phyloP scores from a whole-genome alignment of 2,888 invertebrate species.

The Dicycla oo region DNA sequence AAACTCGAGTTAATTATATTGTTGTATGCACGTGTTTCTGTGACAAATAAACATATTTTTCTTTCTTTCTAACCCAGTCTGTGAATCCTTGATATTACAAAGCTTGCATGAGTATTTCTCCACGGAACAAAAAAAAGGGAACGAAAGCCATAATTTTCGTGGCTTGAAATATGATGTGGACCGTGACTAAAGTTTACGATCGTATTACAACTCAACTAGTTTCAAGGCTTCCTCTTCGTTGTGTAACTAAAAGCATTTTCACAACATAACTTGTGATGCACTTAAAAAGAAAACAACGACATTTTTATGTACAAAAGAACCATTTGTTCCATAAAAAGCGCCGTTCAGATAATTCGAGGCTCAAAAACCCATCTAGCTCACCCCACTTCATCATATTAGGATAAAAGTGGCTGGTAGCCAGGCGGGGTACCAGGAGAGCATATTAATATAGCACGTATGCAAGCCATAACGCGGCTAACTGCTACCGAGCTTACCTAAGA shows the following conservation, averaged over 20 bases:
- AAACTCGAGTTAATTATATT: too few species aligned
- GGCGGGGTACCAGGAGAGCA: constrained; percentile 45
- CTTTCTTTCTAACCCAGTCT: too few species aligned
- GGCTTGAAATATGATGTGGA: too few species aligned
- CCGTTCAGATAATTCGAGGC: constrained; percentile 42
- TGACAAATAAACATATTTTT: too few species aligned
- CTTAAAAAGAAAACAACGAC: constrained; percentile 42
- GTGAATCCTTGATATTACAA: constrained; percentile 1
- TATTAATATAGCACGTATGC: constrained; percentile 33
- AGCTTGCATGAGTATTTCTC: too few species aligned
- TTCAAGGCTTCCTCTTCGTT: too few species aligned
- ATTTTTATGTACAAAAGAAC: constrained; percentile 23
- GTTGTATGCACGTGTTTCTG: too few species aligned
- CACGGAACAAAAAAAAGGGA: too few species aligned
- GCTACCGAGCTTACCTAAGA: constrained; percentile 46
- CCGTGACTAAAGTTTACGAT: too few species aligned
- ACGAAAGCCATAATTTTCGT: too few species aligned
- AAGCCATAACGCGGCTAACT: constrained; percentile 29
- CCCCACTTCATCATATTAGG: constrained; percentile 45
- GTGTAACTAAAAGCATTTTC: too few species aligned
- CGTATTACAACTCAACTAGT: too few species aligned
- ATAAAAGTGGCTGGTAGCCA: constrained; percentile 43
- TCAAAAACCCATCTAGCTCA: constrained; percentile 44
- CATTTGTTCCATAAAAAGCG: constrained; percentile 31
- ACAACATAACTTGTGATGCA: constrained; percentile 26